A percentile compares a stretch with the other conserved stretches of the same genome.
Conservation (phyloP, 2,888 invertebrate genomes). For the Apoderus coryli region DNA sequence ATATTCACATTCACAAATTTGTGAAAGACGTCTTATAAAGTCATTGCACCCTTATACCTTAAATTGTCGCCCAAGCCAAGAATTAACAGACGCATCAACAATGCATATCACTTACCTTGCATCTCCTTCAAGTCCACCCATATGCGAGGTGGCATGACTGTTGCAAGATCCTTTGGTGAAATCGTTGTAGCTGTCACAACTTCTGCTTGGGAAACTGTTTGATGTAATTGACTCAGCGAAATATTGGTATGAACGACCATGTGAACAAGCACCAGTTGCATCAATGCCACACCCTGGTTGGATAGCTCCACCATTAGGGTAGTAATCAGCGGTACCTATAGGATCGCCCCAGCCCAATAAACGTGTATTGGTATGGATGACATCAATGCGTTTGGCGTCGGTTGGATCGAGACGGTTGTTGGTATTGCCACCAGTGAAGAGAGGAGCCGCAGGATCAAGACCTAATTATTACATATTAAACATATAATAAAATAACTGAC, state of each 20-base stretch:
- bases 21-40: too few relatives aligned
- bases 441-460: conserved; percentile 28
- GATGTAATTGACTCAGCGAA: conserved; percentile 32
- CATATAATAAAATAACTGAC: too few relatives aligned
- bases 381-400: conserved; percentile 27
- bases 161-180: conserved; percentile 11
- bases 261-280: conserved; percentile 29
- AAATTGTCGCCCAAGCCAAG: too few relatives aligned
- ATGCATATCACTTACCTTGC: conserved; percentile 13
- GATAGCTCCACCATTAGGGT: conserved; percentile 27
- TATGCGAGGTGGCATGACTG: conserved; percentile 9
- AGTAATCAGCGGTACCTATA: conserved; percentile 28
- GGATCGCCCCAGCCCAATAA: conserved; percentile 16
- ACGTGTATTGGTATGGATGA: conserved; percentile 26
- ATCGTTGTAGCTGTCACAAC: conserved; percentile 6
- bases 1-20: too few relatives aligned
- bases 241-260: conserved; percentile 31
- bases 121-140: conserved; percentile 17
- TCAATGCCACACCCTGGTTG: conserved; percentile 30
- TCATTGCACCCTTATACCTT: too few relatives aligned
- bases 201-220: conserved; percentile 8
- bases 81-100: too few relatives aligned
- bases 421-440: conserved; percentile 19
- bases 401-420: conserved; percentile 24
- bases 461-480: too few relatives aligned